Evolutionary conservation across 2,797 vertebrate genomes (phyloP).

Genomic region (Melanogrammus aeglefinus): DNA sequence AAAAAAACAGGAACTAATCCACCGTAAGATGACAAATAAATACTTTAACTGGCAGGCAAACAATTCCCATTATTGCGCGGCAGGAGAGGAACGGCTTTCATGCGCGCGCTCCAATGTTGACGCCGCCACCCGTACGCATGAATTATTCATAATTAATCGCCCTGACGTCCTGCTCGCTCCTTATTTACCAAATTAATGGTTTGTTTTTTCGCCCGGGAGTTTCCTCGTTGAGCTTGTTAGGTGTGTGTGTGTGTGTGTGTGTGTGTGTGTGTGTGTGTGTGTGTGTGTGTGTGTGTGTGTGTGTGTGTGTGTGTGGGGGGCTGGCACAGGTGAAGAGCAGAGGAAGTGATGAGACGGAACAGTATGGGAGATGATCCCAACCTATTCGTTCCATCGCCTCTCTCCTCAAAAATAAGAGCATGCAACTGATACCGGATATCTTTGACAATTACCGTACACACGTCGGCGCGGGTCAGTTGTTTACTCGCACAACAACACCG

Average conservation of each 20-base stretch:
- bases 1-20: slow-evolving; percentile 34
- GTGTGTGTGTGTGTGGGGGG: neutral
- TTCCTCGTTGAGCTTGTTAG: slow-evolving; percentile 36
- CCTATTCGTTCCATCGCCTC: slow-evolving; percentile 49
- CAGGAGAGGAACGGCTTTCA: slow-evolving; percentile 27
- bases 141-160: slow-evolving; percentile 65
- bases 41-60: slow-evolving; percentile 39
- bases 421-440: slow-evolving; percentile 27
- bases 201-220: slow-evolving; percentile 65
- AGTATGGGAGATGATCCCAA: slow-evolving; percentile 52
- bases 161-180: slow-evolving; percentile 55
- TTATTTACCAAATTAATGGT: slow-evolving; percentile 71
- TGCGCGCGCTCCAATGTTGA: slow-evolving; percentile 42
- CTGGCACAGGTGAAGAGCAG: slow-evolving; percentile 52
- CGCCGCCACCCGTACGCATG: slow-evolving; percentile 42
- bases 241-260: neutral
- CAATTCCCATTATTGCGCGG: slow-evolving; percentile 27
- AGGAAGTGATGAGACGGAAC: slow-evolving; percentile 56
- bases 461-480: neutral
- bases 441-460: slow-evolving; percentile 31
- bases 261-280: neutral
- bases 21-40: slow-evolving; percentile 34
- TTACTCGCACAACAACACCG: too few species aligned
- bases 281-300: neutral
- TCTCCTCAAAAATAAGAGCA: slow-evolving; percentile 9